Percentiles rank a stretch among this genome's conserved stretches.
Conservation (phyloP, 2,888 invertebrate genomes). For the Polydrusus pterygomalis region DNA sequence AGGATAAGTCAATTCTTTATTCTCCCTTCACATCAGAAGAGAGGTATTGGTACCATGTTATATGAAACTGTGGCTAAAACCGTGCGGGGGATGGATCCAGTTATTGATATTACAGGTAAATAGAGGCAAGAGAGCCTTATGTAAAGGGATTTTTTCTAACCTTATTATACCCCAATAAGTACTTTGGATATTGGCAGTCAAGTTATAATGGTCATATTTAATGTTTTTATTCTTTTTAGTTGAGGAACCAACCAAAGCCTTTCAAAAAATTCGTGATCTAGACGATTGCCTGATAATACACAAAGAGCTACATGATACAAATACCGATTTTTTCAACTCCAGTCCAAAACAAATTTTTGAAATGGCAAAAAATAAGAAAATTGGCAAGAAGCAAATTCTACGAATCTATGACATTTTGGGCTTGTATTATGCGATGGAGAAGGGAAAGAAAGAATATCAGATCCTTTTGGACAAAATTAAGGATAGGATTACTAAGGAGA, state of each 20-base stretch:
- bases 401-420: conserved; percentile 64
- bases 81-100: conserved; percentile 71
- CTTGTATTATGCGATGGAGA: conserved; percentile 56
- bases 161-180: too few species aligned
- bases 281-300: conserved; percentile 61
- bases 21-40: conserved; percentile 91
- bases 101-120: conserved; percentile 83
- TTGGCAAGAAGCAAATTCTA: conserved; percentile 61
- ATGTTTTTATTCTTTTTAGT: conserved; percentile 74
- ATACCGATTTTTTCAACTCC: conserved; percentile 43
- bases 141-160: too few species aligned
- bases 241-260: conserved; percentile 95
- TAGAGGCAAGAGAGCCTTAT: too few species aligned
- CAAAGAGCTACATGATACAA: conserved; percentile 42
- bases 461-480: conserved; percentile 58
- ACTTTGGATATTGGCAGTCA: background rate
- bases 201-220: too few species aligned
- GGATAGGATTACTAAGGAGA: conserved; percentile 56
- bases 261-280: conserved; percentile 89
- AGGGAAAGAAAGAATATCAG: conserved; percentile 51
- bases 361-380: conserved; percentile 59
- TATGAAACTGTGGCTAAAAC: conserved; percentile 70
- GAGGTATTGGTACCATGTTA: conserved; percentile 89
- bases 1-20: conserved; percentile 95
- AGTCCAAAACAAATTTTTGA: conserved; percentile 58